Evolutionary conservation across 1,140 invertebrate genomes (phyloP).

Genomic region (Latrodectus geometricus): DNA sequence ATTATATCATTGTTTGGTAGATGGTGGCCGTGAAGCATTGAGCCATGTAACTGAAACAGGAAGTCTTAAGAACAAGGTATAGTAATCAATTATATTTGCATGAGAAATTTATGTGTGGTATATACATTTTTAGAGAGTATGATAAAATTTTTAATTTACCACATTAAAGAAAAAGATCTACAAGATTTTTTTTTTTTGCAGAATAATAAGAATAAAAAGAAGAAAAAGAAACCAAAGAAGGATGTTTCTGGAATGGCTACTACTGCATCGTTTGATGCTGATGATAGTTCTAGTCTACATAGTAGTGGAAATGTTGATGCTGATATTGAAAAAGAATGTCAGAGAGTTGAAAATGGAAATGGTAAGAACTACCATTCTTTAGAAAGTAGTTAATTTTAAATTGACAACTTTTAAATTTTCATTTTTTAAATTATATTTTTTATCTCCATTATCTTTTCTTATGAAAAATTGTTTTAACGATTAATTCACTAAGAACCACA

Average conservation of each 20-base stretch:
- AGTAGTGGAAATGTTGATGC: constrained; percentile 47
- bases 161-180: background rate
- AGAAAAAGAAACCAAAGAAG: constrained; percentile 35
- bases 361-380: background rate
- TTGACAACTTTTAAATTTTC: too few relatives aligned
- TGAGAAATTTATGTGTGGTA: background rate
- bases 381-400: too few relatives aligned
- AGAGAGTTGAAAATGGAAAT: constrained; percentile 38
- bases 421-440: too few relatives aligned
- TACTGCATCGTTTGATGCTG: constrained; percentile 52
- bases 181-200: background rate
- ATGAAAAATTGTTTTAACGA: too few relatives aligned
- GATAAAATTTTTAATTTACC: background rate
- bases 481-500: too few relatives aligned
- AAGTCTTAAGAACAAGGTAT: constrained; percentile 40
- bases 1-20: constrained; percentile 21
- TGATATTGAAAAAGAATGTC: constrained; percentile 38
- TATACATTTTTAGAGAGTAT: background rate
- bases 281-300: constrained; percentile 54
- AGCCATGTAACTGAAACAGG: constrained; percentile 41
- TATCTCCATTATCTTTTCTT: too few relatives aligned
- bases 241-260: background rate
- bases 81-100: background rate
- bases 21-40: constrained; percentile 49
- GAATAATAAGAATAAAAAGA: constrained; percentile 55